Percentiles rank a stretch among this genome's conserved stretches.
Evolutionary conservation across 2,888 invertebrate species (phyloP).

Genomic region (Abscondita cerata): DNA sequence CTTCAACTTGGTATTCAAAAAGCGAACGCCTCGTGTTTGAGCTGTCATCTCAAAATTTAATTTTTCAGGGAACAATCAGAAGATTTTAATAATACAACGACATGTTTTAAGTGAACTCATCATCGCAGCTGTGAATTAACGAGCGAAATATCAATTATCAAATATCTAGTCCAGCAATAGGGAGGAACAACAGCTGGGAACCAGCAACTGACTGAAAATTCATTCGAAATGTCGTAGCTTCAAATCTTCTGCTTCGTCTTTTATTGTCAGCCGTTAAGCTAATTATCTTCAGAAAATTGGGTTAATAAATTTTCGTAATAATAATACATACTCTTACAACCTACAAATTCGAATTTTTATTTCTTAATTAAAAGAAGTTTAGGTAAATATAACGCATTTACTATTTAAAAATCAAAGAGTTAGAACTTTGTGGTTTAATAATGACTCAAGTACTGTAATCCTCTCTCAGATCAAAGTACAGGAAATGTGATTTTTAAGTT

Average conservation of each 20-base stretch:
- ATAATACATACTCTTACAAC: background rate
- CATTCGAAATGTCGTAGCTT: conserved; percentile 28
- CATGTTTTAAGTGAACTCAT: conserved; percentile 50
- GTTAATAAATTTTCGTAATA: conserved; percentile 6
- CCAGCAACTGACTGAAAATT: conserved; percentile 35
- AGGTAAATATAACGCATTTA: no score
- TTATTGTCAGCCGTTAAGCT: conserved; percentile 20
- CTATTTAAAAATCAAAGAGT: no score
- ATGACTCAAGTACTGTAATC: conserved; percentile 23
- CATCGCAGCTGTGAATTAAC: conserved; percentile 51
- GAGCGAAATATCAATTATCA: conserved; percentile 56
- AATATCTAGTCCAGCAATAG: conserved; percentile 47
- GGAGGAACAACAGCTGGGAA: conserved; percentile 40
- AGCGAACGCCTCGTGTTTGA: conserved; percentile 44
- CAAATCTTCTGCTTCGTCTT: conserved; percentile 19
- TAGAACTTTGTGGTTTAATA: conserved; percentile 10
- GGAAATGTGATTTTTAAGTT: conserved; percentile 39
- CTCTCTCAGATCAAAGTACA: conserved; percentile 38
- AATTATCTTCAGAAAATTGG: conserved; percentile 18
- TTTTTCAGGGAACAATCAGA: conserved; percentile 45
- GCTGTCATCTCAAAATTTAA: conserved; percentile 50
- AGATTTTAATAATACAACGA: conserved; percentile 49
- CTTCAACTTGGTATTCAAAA: conserved; percentile 51
- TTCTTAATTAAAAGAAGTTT: no score
- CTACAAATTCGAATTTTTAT: background rate